Base-by-base conservation (phyloP, 1,140 invertebrate genomes). In the Rhopalosiphum maidis region DNA sequence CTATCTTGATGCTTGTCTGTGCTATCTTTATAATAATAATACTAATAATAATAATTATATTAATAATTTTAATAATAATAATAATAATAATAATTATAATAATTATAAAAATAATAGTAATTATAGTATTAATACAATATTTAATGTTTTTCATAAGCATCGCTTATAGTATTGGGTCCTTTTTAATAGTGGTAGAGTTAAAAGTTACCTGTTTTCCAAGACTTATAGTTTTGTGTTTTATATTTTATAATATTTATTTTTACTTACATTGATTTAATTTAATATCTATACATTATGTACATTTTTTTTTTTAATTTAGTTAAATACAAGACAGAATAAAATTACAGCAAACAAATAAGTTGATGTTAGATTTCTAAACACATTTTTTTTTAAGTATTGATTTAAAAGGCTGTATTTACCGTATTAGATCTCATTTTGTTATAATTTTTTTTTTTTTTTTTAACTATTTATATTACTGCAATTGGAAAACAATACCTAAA, bases 351-450 rank as follows among this genome's bases (percentile, higher is more conserved):
- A 68, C 46, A 90, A 41, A 68, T 90, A 43, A 90, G 11, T 89
- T 25, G 7, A 43, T 41, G 4, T 91, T 82, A 35, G 35, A 82
- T 22, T 83, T 77, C 43, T 25, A 18, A 83, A 83, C 18, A 83
- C 30, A 21, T 91, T 91, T 91, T 82, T 82, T 51, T 41, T 93
- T 93, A 85, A 93, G 48, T 93, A 85, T 93, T 93, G 15, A 85
- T 93, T 93, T 86, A 25, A 51, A 85, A 93, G 91, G 91, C 91
- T 93, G 91, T 93, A 85, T 25, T 54, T 15, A 25, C 85, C 55
- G 91, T 83, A 86, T 93, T 93, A 93, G 91, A 93, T 93, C 91
- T 93, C 91, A 93, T 93, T 93, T 37, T 86, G 35, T 93, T 92
- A 55, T 92, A 18, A 41, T 43, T 30, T 41, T 55, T 90, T 60